Evolutionary conservation across 2,888 invertebrate genomes (phyloP).

Genomic region (Aporophyla nigra): DNA sequence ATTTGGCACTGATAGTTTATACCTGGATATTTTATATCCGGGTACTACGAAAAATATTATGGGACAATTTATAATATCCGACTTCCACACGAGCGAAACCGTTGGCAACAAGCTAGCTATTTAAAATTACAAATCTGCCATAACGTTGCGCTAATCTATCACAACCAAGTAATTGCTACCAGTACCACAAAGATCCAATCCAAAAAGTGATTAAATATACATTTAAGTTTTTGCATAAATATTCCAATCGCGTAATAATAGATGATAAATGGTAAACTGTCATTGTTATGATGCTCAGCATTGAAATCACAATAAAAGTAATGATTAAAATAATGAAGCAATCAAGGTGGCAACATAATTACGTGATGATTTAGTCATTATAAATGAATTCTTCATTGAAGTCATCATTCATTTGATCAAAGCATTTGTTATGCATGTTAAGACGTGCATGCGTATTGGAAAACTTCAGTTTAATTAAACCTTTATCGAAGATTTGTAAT

Average conservation of each 20-base stretch:
- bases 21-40: too few species aligned
- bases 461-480: slow-evolving; percentile 28
- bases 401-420: slow-evolving; percentile 30
- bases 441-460: slow-evolving; percentile 16
- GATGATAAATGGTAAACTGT: slow-evolving; percentile 45
- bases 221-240: slow-evolving; percentile 35
- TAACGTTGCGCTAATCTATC: slow-evolving; percentile 18
- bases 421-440: slow-evolving; percentile 19
- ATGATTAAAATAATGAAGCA: slow-evolving; percentile 41
- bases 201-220: slow-evolving; percentile 40
- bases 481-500: slow-evolving; percentile 37
- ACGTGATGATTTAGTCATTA: slow-evolving; percentile 49
- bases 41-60: too few species aligned
- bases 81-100: too few species aligned
- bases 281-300: slow-evolving; percentile 23
- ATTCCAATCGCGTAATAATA: slow-evolving; percentile 22
- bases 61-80: too few species aligned
- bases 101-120: slow-evolving; percentile 4
- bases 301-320: slow-evolving; percentile 43
- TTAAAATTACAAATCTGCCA: slow-evolving; percentile 28
- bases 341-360: slow-evolving; percentile 45
- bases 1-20: neutral
- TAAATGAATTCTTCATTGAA: slow-evolving; percentile 31
- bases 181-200: slow-evolving; percentile 23
- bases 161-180: slow-evolving; percentile 19